phyloP scores from a whole-genome alignment of 2,888 invertebrate species.

The Tyria jacobaeae region DNA sequence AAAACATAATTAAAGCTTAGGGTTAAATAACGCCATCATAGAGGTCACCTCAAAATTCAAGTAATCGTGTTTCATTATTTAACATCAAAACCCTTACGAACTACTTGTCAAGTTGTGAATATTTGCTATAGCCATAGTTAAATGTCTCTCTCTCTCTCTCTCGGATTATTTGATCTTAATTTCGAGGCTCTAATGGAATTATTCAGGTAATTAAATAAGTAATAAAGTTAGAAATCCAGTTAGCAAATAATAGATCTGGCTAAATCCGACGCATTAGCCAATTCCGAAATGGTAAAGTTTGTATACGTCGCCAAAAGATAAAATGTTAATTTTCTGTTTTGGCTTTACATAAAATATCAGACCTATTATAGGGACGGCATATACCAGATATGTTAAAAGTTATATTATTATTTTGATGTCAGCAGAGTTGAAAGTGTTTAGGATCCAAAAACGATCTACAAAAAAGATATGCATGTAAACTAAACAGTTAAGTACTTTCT shows the following conservation, averaged over 20 bases:
- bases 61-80: conserved; percentile 33
- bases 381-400: no score
- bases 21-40: conserved; percentile 20
- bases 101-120: conserved; percentile 46
- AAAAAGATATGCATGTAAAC: no score
- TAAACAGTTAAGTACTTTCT: no score
- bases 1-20: no score
- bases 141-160: conserved; percentile 58
- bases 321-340: conserved; percentile 37
- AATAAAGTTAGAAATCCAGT: conserved; percentile 68
- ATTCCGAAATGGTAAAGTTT: conserved; percentile 52
- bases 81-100: conserved; percentile 27
- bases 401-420: no score
- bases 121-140: conserved; percentile 48
- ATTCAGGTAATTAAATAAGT: conserved; percentile 67
- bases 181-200: conserved; percentile 59
- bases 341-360: conserved; percentile 24
- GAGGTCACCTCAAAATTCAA: conserved; percentile 31
- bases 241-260: conserved; percentile 59
- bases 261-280: conserved; percentile 52
- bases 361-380: conserved; percentile 21
- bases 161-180: conserved; percentile 60
- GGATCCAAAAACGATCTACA: no score
- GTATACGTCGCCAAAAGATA: conserved; percentile 48
- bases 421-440: no score